These are phyloP conservation scores for Chelidonichthys spinosus DNA, from an alignment of 2,797 vertebrate genomes.

Conservation along the genomic window DNA sequence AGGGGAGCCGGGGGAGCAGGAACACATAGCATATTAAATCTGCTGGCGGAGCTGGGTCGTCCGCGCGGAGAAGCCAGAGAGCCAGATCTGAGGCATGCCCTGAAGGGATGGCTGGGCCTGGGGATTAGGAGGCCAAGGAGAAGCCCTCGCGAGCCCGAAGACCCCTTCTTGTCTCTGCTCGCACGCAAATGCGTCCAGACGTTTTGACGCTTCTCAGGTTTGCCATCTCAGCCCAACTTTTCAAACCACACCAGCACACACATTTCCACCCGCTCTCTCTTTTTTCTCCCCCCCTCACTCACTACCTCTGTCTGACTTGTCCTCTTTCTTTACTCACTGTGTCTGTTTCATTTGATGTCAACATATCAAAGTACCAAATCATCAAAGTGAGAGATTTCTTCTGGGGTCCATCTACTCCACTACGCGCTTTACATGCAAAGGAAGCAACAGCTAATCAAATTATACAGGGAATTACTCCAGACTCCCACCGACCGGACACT, in stretches of 20 bases:
- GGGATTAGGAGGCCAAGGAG: slow-evolving; percentile 97
- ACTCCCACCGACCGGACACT: slow-evolving; percentile 29
- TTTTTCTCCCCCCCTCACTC: slow-evolving; percentile 55
- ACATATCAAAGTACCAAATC: slow-evolving; percentile 97
- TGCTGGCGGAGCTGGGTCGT: slow-evolving; percentile 88
- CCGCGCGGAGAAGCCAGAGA: slow-evolving; percentile 77
- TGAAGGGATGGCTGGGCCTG: slow-evolving; percentile 99
- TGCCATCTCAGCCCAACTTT: slow-evolving; percentile 87
- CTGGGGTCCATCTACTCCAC: slow-evolving; percentile 87
- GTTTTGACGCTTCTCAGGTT: slow-evolving; percentile 92
- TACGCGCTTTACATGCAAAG: slow-evolving; percentile 85
- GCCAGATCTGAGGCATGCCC: slow-evolving; percentile 99
- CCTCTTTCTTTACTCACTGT: slow-evolving; percentile 73
- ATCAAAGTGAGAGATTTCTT: slow-evolving; percentile 97
- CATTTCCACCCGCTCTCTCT: slow-evolving; percentile 38
- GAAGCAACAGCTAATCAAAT: slow-evolving; percentile 85
- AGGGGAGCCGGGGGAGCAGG: slow-evolving; percentile 89
- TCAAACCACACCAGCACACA: slow-evolving; percentile 75
- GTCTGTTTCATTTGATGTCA: slow-evolving; percentile 92
- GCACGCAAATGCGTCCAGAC: slow-evolving; percentile 96
- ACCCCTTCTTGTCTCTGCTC: slow-evolving; percentile 95
- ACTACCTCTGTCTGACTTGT: slow-evolving; percentile 74
- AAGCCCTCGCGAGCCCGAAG: slow-evolving; percentile 90
- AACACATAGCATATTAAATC: slow-evolving; percentile 99
- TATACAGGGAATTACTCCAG: slow-evolving; percentile 49